Evolutionary conservation across 1,140 invertebrate genomes (phyloP).

Genomic region (Battus philenor): DNA sequence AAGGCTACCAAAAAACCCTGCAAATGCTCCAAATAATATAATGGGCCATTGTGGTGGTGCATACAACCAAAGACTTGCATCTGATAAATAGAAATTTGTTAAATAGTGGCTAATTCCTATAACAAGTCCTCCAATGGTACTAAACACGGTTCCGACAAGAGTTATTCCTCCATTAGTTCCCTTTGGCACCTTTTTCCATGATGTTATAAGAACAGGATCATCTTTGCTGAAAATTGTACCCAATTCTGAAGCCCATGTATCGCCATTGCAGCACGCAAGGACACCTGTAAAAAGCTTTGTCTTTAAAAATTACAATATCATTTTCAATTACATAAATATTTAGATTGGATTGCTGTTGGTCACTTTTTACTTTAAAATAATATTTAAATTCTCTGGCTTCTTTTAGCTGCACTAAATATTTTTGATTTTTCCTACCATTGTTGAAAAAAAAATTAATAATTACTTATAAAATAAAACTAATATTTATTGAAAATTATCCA

Average conservation of each 20-base stretch:
- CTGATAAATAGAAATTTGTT: constrained; percentile 80
- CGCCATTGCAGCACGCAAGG: constrained; percentile 90
- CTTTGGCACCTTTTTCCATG: constrained; percentile 84
- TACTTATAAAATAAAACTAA: too few species aligned
- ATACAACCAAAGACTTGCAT: constrained; percentile 75
- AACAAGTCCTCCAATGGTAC: constrained; percentile 83
- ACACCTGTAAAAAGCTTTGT: constrained; percentile 75
- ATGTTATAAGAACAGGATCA: constrained; percentile 87
- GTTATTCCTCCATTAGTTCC: constrained; percentile 92
- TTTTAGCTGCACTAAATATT: too few species aligned
- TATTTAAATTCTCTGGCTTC: too few species aligned
- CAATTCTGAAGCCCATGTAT: constrained; percentile 94
- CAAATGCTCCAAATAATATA: constrained; percentile 81
- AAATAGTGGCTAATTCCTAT: constrained; percentile 87
- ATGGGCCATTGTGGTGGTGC: constrained; percentile 90
- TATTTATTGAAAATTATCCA: too few species aligned
- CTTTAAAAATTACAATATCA: too few species aligned
- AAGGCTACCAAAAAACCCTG: constrained; percentile 87
- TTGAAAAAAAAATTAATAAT: too few species aligned
- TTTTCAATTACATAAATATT: too few species aligned
- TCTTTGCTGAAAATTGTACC: constrained; percentile 84
- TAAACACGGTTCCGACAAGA: constrained; percentile 82
- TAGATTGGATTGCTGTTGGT: too few species aligned
- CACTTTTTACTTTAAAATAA: too few species aligned
- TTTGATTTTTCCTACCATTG: too few species aligned